Percentiles rank a stretch among this genome's conserved stretches.
Evolutionary conservation across 2,888 invertebrate species (phyloP).

Genomic region (Timema cristinae): DNA sequence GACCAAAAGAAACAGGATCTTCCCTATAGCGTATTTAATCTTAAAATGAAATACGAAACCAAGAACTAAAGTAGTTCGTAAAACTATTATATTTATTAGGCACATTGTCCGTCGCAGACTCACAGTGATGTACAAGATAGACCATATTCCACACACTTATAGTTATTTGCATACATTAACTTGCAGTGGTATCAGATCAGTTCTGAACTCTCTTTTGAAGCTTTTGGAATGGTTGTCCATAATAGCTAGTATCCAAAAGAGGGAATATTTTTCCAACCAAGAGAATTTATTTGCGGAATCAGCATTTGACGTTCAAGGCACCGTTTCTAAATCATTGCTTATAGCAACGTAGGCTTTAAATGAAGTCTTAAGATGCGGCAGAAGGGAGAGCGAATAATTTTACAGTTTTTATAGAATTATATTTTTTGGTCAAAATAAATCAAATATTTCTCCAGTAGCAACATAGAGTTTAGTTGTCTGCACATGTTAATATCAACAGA

Average conservation of each 20-base stretch:
- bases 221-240: background rate
- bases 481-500: no score
- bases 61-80: background rate
- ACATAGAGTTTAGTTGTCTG: no score
- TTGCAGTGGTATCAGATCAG: constrained; percentile 10
- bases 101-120: constrained; percentile 1
- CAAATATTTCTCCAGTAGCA: no score
- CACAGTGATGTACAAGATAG: constrained; percentile 6
- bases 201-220: background rate
- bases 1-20: no score
- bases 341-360: no score
- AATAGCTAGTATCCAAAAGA: background rate
- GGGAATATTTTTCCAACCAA: constrained; percentile 1
- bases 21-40: no score
- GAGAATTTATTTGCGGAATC: background rate
- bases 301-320: background rate
- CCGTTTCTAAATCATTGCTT: no score
- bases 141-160: constrained; percentile 6
- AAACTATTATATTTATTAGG: background rate
- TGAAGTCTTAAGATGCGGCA: no score
- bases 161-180: constrained; percentile 2
- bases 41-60: no score
- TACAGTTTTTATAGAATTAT: no score
- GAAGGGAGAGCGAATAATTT: no score
- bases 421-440: no score